Evolutionary conservation across 2,113 vertebrate genomes (phyloP), one percentile per base, ranked within the genome.

Genomic region (Albula goreensis): DNA sequence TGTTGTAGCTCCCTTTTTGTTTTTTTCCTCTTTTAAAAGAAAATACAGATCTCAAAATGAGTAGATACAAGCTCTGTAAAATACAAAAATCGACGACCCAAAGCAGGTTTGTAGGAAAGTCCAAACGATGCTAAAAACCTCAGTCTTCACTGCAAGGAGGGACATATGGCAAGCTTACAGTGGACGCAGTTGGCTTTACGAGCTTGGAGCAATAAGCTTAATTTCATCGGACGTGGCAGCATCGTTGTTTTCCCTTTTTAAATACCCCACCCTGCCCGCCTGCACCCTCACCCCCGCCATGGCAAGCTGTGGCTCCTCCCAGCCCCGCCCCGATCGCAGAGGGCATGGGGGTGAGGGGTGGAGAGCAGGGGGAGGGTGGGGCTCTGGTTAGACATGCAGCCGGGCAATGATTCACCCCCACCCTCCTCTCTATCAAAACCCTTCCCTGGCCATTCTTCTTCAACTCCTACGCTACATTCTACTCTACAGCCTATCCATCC

Each of bases 401-500:
- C 84, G 93, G 93, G 93, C 92, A 93, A 93, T 88, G 92, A 93
- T 89, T 89, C 86, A 84, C 90, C 90, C 89, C 90, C 83, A 90
- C 93, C 91, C 92, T 86, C 86, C 56, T 80, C 90, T 89, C 50
- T 41, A 50, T 81, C 78, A 81, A 63, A 82, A 51, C 60, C 70
- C 57, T 77, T 89, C 89, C 89, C 86, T 52, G 41, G 82, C 85
- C 86, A 85, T 86, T 9, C 85, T 84, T 57, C 81, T 85, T 31
- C 22, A 66, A 74, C 77, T 80, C 66, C 11, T 56, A 51, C 86
- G 84, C 78, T 48, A 85, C 88, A 0, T 49, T 57, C 3, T 9
- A 5, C 50, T 81, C 95, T 95, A 99, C 97, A 99, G 97, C 89
- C 98, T 96, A 93, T 99, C 98, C 98, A 99, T 99, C 89, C 98